Evolutionary conservation across 2,113 vertebrate genomes (phyloP), one percentile per base, ranked within the genome.

Genomic region (Todiramphus saurophagus): DNA sequence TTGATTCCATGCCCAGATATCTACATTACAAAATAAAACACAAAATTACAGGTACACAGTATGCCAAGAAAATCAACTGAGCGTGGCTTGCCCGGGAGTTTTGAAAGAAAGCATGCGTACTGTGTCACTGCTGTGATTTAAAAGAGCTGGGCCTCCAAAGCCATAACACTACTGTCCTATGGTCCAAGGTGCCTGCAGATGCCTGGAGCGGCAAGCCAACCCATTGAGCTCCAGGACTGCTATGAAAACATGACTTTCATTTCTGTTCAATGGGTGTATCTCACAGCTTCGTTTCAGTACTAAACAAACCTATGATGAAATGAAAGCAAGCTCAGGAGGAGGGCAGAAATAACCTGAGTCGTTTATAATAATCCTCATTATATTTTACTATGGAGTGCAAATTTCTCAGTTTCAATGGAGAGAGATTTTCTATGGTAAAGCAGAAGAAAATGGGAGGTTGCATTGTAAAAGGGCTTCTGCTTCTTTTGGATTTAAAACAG

Each of bases 61-160:
- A 14, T 92, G 95, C 95, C 96, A 97, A 96, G 91, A 92, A 97
- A 95, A 94, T 93, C 92, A 94, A 64, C 83, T 46, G 80, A 84
- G 90, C 5, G 0, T 89, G 83, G 83, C 70, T 82, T 95, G 92
- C 91, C 74, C 81, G 73, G 80, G 80, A 80, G 92, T 89, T 96
- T 74, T 94, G 80, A 96, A 94, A 87, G 89, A 73, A 93, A 66
- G 89, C 92, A 91, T 73, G 92, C 83, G 87, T 39, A 82, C 89
- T 82, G 89, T 91, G 94, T 81, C 83, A 79, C 91, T 93, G 93
- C 92, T 93, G 93, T 91, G 90, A 95, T 95, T 97, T 95, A 94
- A 93, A 95, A 93, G 83, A 92, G 89, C 89, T 89, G 89, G 77
- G 83, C 37, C 69, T 79, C 77, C 74, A 35, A 82, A 94, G 76